Evolutionary conservation across 2,797 vertebrate species (phyloP).

Genomic region (Schizopygopsis pylzovi): DNA sequence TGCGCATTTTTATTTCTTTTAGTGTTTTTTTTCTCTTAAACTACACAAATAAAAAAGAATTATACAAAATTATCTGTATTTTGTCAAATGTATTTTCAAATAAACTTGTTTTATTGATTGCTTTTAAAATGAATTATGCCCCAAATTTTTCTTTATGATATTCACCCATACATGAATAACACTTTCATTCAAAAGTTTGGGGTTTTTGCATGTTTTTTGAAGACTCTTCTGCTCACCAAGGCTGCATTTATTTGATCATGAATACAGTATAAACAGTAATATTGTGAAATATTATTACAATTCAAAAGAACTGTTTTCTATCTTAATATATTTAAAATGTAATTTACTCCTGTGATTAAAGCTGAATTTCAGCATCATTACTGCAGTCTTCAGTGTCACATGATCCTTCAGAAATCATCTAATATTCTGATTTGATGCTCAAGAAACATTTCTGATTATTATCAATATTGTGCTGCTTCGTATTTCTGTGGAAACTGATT

Average conservation of each 20-base stretch:
- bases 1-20: neutral
- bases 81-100: too few species aligned
- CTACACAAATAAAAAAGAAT: too few species aligned
- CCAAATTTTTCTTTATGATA: neutral
- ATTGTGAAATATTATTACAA: neutral
- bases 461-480: too few species aligned
- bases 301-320: neutral
- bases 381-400: neutral
- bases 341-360: neutral
- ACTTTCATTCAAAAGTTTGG: neutral
- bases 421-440: neutral
- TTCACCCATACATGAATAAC: neutral
- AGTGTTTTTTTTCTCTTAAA: neutral
- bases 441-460: neutral
- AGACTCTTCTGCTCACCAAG: neutral
- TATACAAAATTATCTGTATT: neutral
- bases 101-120: too few species aligned
- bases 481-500: neutral
- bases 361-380: neutral
- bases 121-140: too few species aligned
- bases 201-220: neutral
- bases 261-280: neutral
- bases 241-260: neutral
- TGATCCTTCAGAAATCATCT: neutral
- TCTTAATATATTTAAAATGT: neutral